Evolutionary conservation across 2,888 invertebrate genomes (phyloP).

Genomic region (Tiphia femorata): DNA sequence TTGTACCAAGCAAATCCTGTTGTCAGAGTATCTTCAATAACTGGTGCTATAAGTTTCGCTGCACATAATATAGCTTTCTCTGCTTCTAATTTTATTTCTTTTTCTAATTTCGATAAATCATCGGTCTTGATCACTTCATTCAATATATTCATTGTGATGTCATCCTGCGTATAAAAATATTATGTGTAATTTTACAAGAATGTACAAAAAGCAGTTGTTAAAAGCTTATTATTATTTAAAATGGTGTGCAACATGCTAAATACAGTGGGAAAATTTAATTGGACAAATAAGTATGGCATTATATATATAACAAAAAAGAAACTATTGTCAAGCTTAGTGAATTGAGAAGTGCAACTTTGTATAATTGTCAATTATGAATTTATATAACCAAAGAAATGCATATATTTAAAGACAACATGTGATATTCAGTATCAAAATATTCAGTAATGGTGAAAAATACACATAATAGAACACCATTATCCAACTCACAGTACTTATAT

Average conservation of each 20-base stretch:
- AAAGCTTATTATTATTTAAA: background rate
- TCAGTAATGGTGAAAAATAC: conserved; percentile 8
- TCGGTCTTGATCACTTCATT: conserved; percentile 84
- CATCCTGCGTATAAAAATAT: conserved; percentile 68
- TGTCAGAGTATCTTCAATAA: conserved; percentile 80
- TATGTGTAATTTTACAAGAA: too few relatives aligned
- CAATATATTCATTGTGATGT: conserved; percentile 72
- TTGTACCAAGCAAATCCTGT: conserved; percentile 71
- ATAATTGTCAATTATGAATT: too few relatives aligned
- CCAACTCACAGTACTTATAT: conserved; percentile 59
- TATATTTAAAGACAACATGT: too few relatives aligned
- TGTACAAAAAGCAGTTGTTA: background rate
- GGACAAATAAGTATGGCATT: too few relatives aligned
- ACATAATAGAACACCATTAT: conserved; percentile 12
- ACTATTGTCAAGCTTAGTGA: too few relatives aligned
- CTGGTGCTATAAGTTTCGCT: conserved; percentile 89
- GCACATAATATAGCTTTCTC: conserved; percentile 87
- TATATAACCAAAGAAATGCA: too few relatives aligned
- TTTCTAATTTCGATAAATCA: conserved; percentile 80
- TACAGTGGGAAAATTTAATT: too few relatives aligned
- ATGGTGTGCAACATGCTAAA: too few relatives aligned
- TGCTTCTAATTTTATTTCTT: conserved; percentile 78
- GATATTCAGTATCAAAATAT: too few relatives aligned
- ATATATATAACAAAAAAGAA: too few relatives aligned
- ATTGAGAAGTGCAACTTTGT: too few relatives aligned